Conservation (phyloP, 2,797 vertebrate genomes). For the Rallus crepitans region DNA sequence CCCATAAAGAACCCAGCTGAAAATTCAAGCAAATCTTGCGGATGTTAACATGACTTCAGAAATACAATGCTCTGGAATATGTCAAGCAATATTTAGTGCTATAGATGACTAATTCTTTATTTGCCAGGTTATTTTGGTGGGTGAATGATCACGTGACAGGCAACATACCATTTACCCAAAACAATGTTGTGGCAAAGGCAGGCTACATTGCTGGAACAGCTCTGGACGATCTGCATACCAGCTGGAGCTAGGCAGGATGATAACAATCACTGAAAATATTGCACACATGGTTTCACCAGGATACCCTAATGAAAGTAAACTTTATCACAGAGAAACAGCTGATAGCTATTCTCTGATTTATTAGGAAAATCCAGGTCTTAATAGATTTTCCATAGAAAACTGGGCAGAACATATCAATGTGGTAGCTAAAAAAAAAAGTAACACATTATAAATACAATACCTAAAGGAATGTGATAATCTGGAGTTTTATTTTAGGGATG, state of each 20-base stretch:
- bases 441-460: slow-evolving; percentile 16
- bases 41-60: neutral
- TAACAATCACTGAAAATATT: slow-evolving; percentile 39
- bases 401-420: neutral
- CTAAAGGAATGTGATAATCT: slow-evolving; percentile 29
- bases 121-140: neutral
- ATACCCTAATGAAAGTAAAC: slow-evolving; percentile 50
- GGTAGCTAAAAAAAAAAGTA: slow-evolving; percentile 29
- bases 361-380: slow-evolving; percentile 30
- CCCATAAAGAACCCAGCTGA: neutral
- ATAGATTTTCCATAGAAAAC: slow-evolving; percentile 34
- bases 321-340: slow-evolving; percentile 54
- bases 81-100: no score
- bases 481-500: slow-evolving; percentile 33
- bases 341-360: slow-evolving; percentile 58
- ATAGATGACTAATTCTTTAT: neutral
- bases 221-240: slow-evolving; percentile 50
- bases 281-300: slow-evolving; percentile 60
- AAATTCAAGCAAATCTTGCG: neutral
- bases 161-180: neutral
- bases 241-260: slow-evolving; percentile 55
- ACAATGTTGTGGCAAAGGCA: neutral
- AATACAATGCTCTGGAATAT: neutral
- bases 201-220: neutral
- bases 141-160: neutral